Base-by-base conservation (phyloP, 2,888 invertebrate genomes). In the Drosophila trichaetosa region DNA sequence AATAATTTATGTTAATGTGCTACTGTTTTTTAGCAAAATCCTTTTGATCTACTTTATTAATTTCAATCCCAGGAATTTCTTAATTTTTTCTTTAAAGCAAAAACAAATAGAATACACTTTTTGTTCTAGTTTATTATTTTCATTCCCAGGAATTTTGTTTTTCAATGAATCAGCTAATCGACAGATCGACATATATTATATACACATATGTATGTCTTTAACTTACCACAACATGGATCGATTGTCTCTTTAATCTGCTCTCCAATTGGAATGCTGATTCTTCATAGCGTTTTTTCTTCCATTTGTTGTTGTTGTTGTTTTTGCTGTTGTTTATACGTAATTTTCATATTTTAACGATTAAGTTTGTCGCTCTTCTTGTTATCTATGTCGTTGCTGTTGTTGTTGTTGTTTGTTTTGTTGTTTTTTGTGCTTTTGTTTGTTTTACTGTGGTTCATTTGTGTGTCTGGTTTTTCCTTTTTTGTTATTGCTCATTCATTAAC, bases 311-410 rank as follows among this genome's bases (percentile, higher is more conserved):
- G 40, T 61, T 61, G 36, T 52, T 58, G 10, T 53, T 49, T 65
- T 52, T 46, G 58, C 36, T 51, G 64, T 52, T 52, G 59, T 51
- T 69, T 54, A 46, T 59, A 51, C 21, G 60, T 63, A 53, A 53
- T 69, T 71, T 68, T 70, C 74, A 80, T 82, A 74, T 67, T 80
- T 61, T 59, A 69, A 68, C 72, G 59, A 73, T 79, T 73, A 69
- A 64, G 49, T 64, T 58, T 74, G 75, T 63, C 59, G 60, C 40
- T 65, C 38, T 64, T 58, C 16, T 65, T 54, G 65, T 40, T 61
- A 63, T 63, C 60, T 57, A 69, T 58, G 49, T 63, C 54, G 63
- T 69, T 65, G 40, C 42, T 68, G 52, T 62, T 49, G 60, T 62
- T 49, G 60, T 62, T 72, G 52, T 58, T 63, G 29, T 64, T 60